These are phyloP conservation scores for Balanococcus diminutus DNA, from an alignment of 2,888 invertebrate genomes.

Conservation along the genomic window DNA sequence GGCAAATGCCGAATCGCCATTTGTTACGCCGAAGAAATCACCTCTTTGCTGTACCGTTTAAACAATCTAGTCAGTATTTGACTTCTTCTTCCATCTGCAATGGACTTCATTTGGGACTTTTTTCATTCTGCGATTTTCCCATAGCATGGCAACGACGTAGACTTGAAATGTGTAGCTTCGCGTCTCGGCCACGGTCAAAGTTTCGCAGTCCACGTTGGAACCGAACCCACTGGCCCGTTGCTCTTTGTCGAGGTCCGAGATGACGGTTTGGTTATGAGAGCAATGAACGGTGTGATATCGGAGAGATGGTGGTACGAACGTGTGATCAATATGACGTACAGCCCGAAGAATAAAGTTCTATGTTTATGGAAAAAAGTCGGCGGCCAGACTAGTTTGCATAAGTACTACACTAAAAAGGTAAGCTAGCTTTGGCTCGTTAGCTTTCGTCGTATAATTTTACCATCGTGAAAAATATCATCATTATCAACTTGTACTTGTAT, in stretches of 20 bases:
- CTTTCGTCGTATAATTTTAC: not conserved
- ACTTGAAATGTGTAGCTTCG: slow-evolving; percentile 93
- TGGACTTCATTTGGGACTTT: not conserved
- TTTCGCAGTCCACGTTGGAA: slow-evolving; percentile 96
- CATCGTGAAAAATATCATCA: not conserved
- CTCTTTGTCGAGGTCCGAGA: slow-evolving; percentile 94
- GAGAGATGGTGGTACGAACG: slow-evolving; percentile 99
- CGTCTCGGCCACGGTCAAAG: slow-evolving; percentile 94
- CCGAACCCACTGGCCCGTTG: slow-evolving; percentile 87
- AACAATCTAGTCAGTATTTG: slow-evolving; percentile 80
- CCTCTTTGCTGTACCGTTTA: slow-evolving; percentile 92
- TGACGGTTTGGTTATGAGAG: slow-evolving; percentile 84
- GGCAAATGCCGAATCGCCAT: slow-evolving; percentile 99
- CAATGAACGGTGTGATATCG: slow-evolving; percentile 80
- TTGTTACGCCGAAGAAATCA: slow-evolving; percentile 96
- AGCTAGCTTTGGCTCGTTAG: slow-evolving; percentile 53
- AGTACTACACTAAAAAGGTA: slow-evolving; percentile 99
- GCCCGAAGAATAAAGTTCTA: slow-evolving; percentile 95
- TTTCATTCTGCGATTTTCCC: not conserved
- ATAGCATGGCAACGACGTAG: slow-evolving; percentile 97
- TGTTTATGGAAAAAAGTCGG: slow-evolving; percentile 97
- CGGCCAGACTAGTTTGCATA: slow-evolving; percentile 92
- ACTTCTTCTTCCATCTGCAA: not conserved
- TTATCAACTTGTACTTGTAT: not conserved
- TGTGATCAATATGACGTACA: slow-evolving; percentile 98